phyloP scores from a whole-genome alignment of 2,888 invertebrate genomes.

The Ganaspis brasiliensis region DNA sequence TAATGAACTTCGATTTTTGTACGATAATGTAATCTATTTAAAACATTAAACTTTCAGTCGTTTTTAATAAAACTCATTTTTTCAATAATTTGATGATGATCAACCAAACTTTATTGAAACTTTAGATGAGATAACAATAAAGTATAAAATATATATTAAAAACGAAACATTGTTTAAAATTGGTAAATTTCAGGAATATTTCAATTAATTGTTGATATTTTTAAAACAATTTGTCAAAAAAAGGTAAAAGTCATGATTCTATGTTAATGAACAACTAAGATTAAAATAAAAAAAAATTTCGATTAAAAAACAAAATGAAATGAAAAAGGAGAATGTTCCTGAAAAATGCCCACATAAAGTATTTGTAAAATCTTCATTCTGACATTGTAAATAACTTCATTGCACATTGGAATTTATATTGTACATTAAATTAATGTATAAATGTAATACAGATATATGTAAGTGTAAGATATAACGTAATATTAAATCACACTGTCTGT shows the following conservation, averaged over 20 bases:
- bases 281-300: background rate
- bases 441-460: constrained; percentile 23
- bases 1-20: too few species aligned
- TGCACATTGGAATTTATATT: constrained; percentile 14
- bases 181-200: too few species aligned
- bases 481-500: constrained; percentile 21
- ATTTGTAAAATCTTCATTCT: background rate
- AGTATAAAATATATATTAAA: background rate
- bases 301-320: background rate
- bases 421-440: constrained; percentile 39
- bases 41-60: background rate
- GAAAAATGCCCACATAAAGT: background rate
- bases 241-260: too few species aligned
- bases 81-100: too few species aligned
- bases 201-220: too few species aligned
- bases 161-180: background rate
- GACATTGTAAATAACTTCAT: constrained; percentile 13
- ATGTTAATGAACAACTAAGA: background rate
- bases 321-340: background rate
- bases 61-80: background rate
- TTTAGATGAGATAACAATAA: constrained; percentile 5
- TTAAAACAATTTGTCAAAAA: too few species aligned
- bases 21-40: background rate
- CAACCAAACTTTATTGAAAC: constrained; percentile 31
- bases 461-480: constrained; percentile 10